Evolutionary conservation across 2,888 invertebrate species (phyloP), one percentile per base, ranked within the genome.

Genomic region (Ectemnius lituratus): DNA sequence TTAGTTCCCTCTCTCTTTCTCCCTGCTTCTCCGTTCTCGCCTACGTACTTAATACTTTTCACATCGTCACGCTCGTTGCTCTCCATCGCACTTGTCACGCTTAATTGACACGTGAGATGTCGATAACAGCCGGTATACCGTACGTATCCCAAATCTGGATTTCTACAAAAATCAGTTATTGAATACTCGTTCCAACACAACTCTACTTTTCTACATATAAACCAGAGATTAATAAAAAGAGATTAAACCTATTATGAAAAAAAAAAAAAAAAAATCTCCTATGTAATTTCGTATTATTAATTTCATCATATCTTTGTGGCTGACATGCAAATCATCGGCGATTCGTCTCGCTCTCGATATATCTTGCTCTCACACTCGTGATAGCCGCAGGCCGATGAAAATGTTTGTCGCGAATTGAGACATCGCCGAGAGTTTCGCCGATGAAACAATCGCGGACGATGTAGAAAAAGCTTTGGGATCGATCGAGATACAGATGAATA

Each of bases 301-400:
- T 82, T 82, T 76, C 72, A 83, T 70, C 65, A 62, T 23, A 0
- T 23, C 67, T 81, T 75, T 81, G 47, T 64, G 67, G 79, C 67
- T 84, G 79, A 76, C 82, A 84, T 76, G 84, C 79, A 82, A 82
- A 76, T 79, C 73, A 72, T 66, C 63, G 62, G 79, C 68, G 79
- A 84, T 82, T 73, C 79, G 74, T 82, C 81, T 81, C 81, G 69
- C 64, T 81, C 70, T 61, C 73, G 78, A 78, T 37, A 37, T 37
- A 23, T 23, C 23, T 23, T 3, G 23, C 23, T 23, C 23, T 23
- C 2, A 3, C 3, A 23, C 8, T 37, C 37, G 37, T 37, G 60
- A 52, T 69, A 67, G 81, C 83, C 83, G 67, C 68, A 60, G 78
- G 83, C 82, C 63, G 65, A 52, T 52, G 71, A 64, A 81, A 72